Percentiles rank a stretch among this genome's conserved stretches.
These are phyloP conservation scores for Petrophora chlorosata DNA, from an alignment of 2,888 invertebrate species.

Conservation along the genomic window DNA sequence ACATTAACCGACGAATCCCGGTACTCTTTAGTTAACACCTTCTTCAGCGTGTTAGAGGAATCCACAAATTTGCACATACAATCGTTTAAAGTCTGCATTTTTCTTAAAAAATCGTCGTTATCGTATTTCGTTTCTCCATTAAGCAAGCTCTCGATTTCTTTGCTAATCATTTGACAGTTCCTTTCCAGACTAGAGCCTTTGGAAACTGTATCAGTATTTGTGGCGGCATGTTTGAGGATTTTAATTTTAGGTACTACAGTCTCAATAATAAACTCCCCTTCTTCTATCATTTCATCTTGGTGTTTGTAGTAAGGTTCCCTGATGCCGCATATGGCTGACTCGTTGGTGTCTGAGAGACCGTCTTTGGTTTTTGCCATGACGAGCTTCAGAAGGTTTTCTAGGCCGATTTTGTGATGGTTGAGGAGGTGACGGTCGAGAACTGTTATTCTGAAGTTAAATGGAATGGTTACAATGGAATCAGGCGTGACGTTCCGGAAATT, in stretches of 20 bases:
- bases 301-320: conserved; percentile 64
- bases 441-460: conserved; percentile 64
- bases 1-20: conserved; percentile 51
- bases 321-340: conserved; percentile 39
- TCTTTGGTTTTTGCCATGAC: conserved; percentile 75
- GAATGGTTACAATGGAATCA: not conserved
- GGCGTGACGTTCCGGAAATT: too few relatives aligned
- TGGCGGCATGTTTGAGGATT: conserved; percentile 61
- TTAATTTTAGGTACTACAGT: conserved; percentile 67
- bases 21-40: conserved; percentile 62
- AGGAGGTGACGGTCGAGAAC: conserved; percentile 70
- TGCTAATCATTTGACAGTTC: conserved; percentile 51
- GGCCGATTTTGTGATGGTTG: conserved; percentile 68
- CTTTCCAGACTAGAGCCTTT: conserved; percentile 40
- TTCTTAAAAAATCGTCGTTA: conserved; percentile 54
- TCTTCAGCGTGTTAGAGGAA: conserved; percentile 69
- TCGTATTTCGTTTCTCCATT: conserved; percentile 47
- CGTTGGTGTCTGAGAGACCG: conserved; percentile 53
- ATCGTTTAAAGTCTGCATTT: conserved; percentile 69
- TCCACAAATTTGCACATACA: conserved; percentile 74
- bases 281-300: conserved; percentile 55
- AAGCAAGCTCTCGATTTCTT: conserved; percentile 58
- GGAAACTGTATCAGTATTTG: conserved; percentile 50
- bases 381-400: conserved; percentile 67
- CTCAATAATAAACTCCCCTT: conserved; percentile 69